Base-by-base conservation (phyloP, 2,888 invertebrate species). In the Aquatica leii region DNA sequence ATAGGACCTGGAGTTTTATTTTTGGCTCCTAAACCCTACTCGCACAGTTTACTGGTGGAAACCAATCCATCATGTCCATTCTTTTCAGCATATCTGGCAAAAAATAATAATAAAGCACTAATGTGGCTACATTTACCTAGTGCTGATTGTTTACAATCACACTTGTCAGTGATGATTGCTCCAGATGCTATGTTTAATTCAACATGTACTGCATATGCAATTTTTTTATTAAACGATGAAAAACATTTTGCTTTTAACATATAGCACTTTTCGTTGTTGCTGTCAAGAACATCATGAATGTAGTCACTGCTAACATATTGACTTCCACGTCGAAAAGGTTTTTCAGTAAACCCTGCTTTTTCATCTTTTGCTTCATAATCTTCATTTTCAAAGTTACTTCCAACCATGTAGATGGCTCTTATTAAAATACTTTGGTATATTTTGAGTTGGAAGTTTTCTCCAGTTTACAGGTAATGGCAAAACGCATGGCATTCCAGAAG, bases 261-360 rank as follows among this genome's bases (percentile, higher is more conserved):
- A n/a, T 46, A 46, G 15, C 18, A 15, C 17, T 46, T 46, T 11
- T 46, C 4, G 6, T 46, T 5, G 11, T 4, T 46, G 9, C 15
- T 17, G 17, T 46, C 46, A 17, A 17, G 15, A 17, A 46, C 11
- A 17, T 6, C 4, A 3, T n/a, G 12, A 6, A 43, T 14, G 43
- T 43, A 12, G 43, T 12, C 43, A 14, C 43, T 43, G 14, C 43
- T 14, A n/a, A 48, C 48, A 20, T 17, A 48, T n/a, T 48, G 48
- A 14, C 8, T 8, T 6, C 48, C 18, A 4, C 18, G 15, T n/a
- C 9, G 9, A 43, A 43, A 43, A 11, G 46, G 46, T 17, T 46
- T 46, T 11, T 46, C 46, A 4, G 18, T 49, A 1, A n/a, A n/a
- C n/a, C n/a, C n/a, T n/a, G n/a, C n/a, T n/a, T n/a, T n/a, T n/a